Evolutionary conservation across 1,140 invertebrate species (phyloP), one percentile per base, ranked within the genome.

Genomic region (Cryptotermes secundus): DNA sequence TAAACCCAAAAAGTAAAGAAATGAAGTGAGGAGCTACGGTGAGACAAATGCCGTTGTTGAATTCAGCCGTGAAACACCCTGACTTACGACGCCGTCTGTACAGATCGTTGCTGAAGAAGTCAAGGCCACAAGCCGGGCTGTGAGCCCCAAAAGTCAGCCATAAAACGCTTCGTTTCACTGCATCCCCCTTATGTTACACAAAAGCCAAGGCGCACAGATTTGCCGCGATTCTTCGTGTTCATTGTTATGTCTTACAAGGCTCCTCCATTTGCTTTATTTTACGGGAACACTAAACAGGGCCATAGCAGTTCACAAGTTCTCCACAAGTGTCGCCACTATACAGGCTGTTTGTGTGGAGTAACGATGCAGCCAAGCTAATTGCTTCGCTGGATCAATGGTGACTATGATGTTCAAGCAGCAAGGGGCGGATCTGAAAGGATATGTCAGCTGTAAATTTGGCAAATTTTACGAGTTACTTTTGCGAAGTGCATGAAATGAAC

Each of bases 181-280:
- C n/a, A 72, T 31, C 59, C 59, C 59, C 59, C n/a, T 31, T 24
- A 24, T 22, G 19, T 59, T 24, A 22, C 19, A 26, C 26, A 72
- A 72, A 72, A 31, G 26, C n/a, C 9, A 1, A 31, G 1, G 26
- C 0, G 59, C 59, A n/a, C 26, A 72, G 59, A 72, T 72, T 72
- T 31, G 59, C 59, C 4, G 59, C 59, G 59, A 72, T 72, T 72
- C 59, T 72, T 72, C 26, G 4, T n/a, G 59, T 72, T 72, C 59
- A 72, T 72, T 72, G 59, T 72, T 72, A 72, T 72, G 59, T 72
- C 59, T 72, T 72, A 72, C 59, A 72, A 72, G 59, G 59, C n/a
- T 72, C 59, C 59, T 72, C 59, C 59, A 72, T 72, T 72, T 72
- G 59, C 59, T 72, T 72, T 72, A 72, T 72, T 72, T 72, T 31